Percentiles rank a stretch among this genome's conserved stretches.
Evolutionary conservation across 2,113 vertebrate genomes (phyloP).

Genomic region (Climacteris rufus): DNA sequence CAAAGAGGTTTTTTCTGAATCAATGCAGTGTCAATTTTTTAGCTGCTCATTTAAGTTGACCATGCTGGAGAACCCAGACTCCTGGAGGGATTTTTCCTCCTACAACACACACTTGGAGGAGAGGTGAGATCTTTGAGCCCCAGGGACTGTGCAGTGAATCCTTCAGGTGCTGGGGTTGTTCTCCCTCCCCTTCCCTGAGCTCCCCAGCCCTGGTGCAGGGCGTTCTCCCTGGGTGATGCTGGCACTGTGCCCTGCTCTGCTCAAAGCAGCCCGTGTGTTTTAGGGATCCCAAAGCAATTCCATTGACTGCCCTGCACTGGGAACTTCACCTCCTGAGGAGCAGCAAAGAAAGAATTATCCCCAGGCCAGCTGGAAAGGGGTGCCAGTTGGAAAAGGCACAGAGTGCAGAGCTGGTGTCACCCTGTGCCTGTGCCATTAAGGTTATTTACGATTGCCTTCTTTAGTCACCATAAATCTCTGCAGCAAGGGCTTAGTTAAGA

Average conservation of each 20-base stretch:
- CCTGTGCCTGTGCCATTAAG: neutral
- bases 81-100: neutral
- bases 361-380: neutral
- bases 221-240: neutral
- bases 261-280: neutral
- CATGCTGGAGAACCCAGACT: neutral
- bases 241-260: neutral
- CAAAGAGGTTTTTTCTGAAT: neutral
- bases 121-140: neutral
- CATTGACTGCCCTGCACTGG: neutral
- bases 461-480: neutral
- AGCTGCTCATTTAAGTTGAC: neutral
- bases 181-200: neutral
- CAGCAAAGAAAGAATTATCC: neutral
- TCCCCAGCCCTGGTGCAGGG: accelerated
- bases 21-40: neutral
- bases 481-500: conserved; percentile 28
- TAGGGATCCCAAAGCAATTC: neutral
- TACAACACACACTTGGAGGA: neutral
- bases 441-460: conserved; percentile 15
- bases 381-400: neutral
- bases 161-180: neutral
- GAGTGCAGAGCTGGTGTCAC: neutral
- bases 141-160: neutral
- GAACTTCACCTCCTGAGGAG: neutral